These are phyloP conservation scores for Tragelaphus buxtoni DNA, from an alignment of 2,113 vertebrate species.

Conservation along the genomic window DNA sequence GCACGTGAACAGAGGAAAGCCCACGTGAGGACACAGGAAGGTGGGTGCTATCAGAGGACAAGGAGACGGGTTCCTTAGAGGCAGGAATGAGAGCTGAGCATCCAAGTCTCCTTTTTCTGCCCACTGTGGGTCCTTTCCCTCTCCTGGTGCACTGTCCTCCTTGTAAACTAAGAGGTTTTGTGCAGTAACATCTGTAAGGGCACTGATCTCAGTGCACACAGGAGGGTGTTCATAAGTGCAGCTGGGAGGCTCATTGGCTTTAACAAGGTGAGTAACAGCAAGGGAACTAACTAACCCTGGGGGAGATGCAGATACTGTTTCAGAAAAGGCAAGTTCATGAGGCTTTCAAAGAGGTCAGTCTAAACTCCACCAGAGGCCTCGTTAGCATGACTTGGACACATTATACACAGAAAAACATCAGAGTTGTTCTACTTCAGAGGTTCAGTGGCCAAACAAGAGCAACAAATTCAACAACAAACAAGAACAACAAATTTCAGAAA, in stretches of 20 bases:
- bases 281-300: neutral
- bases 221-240: neutral
- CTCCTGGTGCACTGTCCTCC: neutral
- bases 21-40: fast-evolving
- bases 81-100: neutral
- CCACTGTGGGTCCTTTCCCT: neutral
- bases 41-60: fast-evolving
- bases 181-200: neutral
- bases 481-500: neutral
- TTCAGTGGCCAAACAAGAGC: neutral
- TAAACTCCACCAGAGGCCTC: neutral
- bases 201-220: neutral
- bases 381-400: fast-evolving
- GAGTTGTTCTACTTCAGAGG: neutral
- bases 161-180: neutral
- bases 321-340: neutral
- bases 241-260: neutral
- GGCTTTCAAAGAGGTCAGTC: neutral
- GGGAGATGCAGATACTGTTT: neutral
- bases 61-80: neutral
- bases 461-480: neutral
- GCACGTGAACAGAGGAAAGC: neutral
- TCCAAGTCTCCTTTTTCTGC: neutral
- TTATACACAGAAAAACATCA: neutral
- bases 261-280: neutral